phyloP scores from a whole-genome alignment of 2,888 invertebrate species.

The Drosophila antonietae region DNA sequence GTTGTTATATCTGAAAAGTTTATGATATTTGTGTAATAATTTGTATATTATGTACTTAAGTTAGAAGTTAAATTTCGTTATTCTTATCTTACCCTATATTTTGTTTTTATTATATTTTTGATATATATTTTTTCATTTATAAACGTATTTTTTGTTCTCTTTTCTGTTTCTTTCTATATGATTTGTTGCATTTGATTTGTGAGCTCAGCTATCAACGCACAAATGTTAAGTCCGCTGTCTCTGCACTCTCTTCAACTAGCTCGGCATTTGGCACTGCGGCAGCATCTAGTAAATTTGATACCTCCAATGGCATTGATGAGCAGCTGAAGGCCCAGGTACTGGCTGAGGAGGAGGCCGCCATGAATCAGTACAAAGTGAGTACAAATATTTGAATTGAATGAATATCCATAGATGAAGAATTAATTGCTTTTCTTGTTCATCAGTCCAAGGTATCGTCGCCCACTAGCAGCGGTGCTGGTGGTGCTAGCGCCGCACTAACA shows the following conservation, averaged over 20 bases:
- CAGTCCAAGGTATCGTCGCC: constrained; percentile 93
- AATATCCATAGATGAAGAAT: constrained; percentile 3
- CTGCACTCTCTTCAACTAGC: constrained; percentile 94
- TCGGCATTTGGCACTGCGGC: constrained; percentile 94
- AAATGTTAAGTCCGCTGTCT: constrained; percentile 95
- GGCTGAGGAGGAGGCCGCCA: constrained; percentile 97
- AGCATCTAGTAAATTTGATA: constrained; percentile 89
- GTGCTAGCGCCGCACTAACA: constrained; percentile 87
- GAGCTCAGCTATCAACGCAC: constrained; percentile 90
- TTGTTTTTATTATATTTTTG: not conserved
- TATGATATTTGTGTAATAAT: too few relatives aligned
- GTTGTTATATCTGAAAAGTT: too few relatives aligned
- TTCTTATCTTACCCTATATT: not conserved
- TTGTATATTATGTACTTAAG: not conserved
- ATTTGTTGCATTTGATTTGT: constrained; percentile 50
- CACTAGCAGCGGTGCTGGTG: constrained; percentile 86
- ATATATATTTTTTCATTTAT: not conserved
- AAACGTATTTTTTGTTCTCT: constrained; percentile 24
- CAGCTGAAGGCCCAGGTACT: constrained; percentile 93
- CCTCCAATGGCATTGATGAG: constrained; percentile 93
- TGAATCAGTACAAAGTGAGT: constrained; percentile 96
- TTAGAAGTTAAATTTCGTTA: too few relatives aligned
- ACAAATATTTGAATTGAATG: constrained; percentile 5
- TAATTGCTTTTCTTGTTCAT: constrained; percentile 17
- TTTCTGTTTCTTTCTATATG: constrained; percentile 35